Percentiles rank a stretch among this genome's conserved stretches.
phyloP scores from a whole-genome alignment of 2,888 invertebrate genomes.

The Polyommatus iphigenia region DNA sequence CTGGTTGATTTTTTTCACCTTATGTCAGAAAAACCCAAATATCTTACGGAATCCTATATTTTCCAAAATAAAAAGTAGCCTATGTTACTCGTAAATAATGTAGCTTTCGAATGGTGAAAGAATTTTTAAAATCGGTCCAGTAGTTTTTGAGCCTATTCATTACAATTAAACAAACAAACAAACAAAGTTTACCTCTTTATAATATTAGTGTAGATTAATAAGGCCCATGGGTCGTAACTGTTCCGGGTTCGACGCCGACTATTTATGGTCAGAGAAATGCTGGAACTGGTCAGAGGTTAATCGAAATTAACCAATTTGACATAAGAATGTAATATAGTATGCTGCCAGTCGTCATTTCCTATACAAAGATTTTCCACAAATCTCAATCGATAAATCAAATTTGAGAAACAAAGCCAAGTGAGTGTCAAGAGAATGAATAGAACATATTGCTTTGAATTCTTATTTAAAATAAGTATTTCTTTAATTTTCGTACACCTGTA shows the following conservation, averaged over 20 bases:
- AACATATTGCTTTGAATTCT: neutral
- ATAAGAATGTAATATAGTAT: neutral
- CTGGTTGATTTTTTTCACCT: too few relatives aligned
- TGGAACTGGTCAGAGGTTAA: conserved; percentile 10
- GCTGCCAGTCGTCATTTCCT: neutral
- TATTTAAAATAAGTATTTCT: neutral
- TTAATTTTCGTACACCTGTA: neutral
- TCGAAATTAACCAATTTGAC: conserved; percentile 12
- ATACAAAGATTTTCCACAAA: neutral
- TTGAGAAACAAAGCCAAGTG: neutral
- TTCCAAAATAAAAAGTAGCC: too few relatives aligned
- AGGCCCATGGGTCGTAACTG: neutral
- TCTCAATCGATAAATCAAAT: neutral
- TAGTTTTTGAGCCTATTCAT: too few relatives aligned
- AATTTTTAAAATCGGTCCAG: too few relatives aligned
- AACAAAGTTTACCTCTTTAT: too few relatives aligned
- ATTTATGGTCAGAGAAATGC: conserved; percentile 7
- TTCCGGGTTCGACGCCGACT: conserved; percentile 22
- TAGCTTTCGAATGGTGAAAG: too few relatives aligned
- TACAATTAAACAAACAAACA: too few relatives aligned
- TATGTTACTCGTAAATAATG: too few relatives aligned
- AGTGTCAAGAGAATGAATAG: neutral
- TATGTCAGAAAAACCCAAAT: too few relatives aligned
- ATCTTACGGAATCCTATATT: too few relatives aligned
- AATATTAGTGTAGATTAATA: too few relatives aligned